phyloP scores from a whole-genome alignment of 2,888 invertebrate species.

The Junonia oenone region DNA sequence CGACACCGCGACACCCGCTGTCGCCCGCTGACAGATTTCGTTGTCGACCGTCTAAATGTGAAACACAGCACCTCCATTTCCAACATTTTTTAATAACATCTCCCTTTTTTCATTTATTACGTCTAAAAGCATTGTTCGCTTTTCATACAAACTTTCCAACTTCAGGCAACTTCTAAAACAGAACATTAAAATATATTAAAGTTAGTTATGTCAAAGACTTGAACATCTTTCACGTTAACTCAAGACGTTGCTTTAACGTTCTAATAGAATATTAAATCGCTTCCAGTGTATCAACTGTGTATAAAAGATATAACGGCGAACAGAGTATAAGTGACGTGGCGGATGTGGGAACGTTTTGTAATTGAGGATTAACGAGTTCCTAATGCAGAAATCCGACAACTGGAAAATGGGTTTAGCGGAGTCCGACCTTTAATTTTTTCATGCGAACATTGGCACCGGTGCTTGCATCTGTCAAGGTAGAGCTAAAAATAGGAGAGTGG shows the following conservation, averaged over 20 bases:
- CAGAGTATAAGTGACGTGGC: conserved; percentile 3
- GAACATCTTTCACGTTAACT: conserved; percentile 12
- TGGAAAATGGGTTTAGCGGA: conserved; percentile 37
- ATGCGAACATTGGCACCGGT: conserved; percentile 9
- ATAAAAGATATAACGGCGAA: conserved; percentile 2
- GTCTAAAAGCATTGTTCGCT: not conserved
- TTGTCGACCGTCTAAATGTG: conserved; percentile 32
- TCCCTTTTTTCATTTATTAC: conserved; percentile 4
- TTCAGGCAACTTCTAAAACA: not conserved
- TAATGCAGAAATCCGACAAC: conserved; percentile 30
- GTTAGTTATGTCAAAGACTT: conserved; percentile 8
- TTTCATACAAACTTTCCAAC: not conserved
- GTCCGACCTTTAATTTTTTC: conserved; percentile 17
- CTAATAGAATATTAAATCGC: conserved; percentile 10
- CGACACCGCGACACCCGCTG: conserved; percentile 40
- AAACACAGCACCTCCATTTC: conserved; percentile 18
- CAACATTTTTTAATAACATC: conserved; percentile 7
- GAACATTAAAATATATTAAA: conserved; percentile 9
- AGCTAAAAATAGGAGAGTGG: conserved; percentile 39
- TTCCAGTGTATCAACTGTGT: conserved; percentile 5
- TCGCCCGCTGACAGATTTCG: conserved; percentile 43
- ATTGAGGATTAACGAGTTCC: conserved; percentile 8
- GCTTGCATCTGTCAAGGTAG: conserved; percentile 39
- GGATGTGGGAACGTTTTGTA: conserved; percentile 11
- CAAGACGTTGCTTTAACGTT: not conserved